A percentile compares a stretch with the other conserved stretches of the same genome.
phyloP scores from a whole-genome alignment of 2,113 vertebrate species.

The Corapipo altera region DNA sequence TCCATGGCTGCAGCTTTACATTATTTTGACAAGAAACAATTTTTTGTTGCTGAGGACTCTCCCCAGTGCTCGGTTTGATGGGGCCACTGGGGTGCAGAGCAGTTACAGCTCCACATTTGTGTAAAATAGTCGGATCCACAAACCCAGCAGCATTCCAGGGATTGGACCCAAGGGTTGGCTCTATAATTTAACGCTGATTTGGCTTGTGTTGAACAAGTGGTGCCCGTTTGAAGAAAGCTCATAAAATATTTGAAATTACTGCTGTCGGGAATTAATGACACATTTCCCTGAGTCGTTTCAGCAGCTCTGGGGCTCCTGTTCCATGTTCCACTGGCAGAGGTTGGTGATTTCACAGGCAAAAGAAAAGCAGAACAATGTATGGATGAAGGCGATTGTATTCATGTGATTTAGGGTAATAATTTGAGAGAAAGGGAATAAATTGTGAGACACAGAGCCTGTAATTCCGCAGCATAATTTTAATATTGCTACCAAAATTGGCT shows the following conservation, averaged over 20 bases:
- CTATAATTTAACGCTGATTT: fast-evolving
- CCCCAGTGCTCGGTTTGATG: fast-evolving
- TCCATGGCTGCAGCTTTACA: neutral
- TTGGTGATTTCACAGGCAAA: neutral
- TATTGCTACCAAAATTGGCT: constrained; percentile 40
- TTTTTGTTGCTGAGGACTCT: neutral
- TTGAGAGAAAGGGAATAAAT: neutral
- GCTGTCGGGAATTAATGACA: neutral
- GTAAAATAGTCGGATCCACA: neutral
- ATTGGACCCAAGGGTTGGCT: fast-evolving
- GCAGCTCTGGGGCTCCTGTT: neutral
- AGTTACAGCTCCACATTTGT: fast-evolving
- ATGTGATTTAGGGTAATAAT: neutral
- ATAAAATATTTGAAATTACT: neutral
- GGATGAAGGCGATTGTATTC: neutral
- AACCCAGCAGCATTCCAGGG: fast-evolving
- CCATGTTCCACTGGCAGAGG: neutral
- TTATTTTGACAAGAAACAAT: fast-evolving
- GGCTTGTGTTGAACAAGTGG: neutral
- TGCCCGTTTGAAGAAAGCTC: neutral
- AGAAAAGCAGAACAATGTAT: neutral
- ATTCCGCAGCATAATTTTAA: constrained; percentile 9
- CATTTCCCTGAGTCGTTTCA: fast-evolving
- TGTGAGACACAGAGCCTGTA: neutral
- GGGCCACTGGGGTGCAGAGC: fast-evolving